phyloP scores from a whole-genome alignment of 2,888 invertebrate genomes.

The Petrolisthes manimaculis region DNA sequence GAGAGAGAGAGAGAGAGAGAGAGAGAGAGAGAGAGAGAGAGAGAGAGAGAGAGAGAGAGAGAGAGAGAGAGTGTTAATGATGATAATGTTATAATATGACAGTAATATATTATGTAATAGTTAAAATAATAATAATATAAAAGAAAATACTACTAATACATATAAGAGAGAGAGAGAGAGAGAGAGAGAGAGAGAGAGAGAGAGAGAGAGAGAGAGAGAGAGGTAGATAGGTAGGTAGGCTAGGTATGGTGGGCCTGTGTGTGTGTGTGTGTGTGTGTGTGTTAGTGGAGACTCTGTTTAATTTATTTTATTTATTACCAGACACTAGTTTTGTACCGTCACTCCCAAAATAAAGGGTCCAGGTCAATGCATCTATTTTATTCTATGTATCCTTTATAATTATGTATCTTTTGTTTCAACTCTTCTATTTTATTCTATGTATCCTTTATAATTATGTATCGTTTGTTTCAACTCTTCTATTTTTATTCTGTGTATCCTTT shows the following conservation, averaged over 20 bases:
- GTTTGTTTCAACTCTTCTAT: no score
- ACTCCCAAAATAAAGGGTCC: slow-evolving; percentile 12
- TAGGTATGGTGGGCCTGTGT: background rate
- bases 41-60: slow-evolving; percentile 4
- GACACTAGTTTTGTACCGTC: background rate
- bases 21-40: background rate
- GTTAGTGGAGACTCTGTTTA: background rate
- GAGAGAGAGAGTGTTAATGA: background rate
- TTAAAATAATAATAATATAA: no score
- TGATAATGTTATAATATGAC: no score
- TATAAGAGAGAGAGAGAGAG: no score
- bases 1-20: background rate
- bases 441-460: no score
- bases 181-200: no score
- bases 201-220: background rate
- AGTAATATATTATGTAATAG: no score
- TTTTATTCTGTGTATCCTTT: no score
- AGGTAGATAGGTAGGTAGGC: background rate
- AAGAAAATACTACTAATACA: no score
- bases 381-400: no score
- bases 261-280: background rate
- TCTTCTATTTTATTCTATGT: background rate
- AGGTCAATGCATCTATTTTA: background rate
- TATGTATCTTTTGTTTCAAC: no score
- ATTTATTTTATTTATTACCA: slow-evolving; percentile 6